Conservation (phyloP, 2,113 vertebrate genomes). For the Illadopsis cleaveri region DNA sequence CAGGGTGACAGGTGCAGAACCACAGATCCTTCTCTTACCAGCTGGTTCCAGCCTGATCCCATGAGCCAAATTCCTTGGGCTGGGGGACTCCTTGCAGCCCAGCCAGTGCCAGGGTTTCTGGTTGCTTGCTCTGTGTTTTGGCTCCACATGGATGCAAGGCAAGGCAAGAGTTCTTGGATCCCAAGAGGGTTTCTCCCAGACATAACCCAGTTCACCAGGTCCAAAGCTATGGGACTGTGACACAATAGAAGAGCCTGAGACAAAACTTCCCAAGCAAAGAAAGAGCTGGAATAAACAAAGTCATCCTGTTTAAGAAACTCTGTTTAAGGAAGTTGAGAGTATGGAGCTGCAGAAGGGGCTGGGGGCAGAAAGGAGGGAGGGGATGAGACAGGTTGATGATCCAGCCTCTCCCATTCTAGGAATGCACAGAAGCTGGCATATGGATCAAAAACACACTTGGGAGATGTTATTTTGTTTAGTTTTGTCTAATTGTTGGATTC, state of each 20-base stretch:
- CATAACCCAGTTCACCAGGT: not conserved
- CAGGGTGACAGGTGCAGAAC: not conserved
- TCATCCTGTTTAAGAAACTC: not conserved
- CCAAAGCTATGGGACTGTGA: not conserved
- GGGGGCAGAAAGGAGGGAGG: not conserved
- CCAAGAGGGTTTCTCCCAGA: not conserved
- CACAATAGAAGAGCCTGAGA: not conserved
- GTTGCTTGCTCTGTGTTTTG: not conserved
- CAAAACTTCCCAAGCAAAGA: not conserved
- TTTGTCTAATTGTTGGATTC: not conserved
- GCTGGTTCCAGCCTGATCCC: not conserved
- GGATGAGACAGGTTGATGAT: not conserved
- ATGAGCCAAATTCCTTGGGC: rapidly evolving
- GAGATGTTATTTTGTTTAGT: not conserved
- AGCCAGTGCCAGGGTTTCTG: not conserved
- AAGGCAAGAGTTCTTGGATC: not conserved
- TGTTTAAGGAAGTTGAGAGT: not conserved
- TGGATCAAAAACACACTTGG: not conserved
- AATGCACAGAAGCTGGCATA: not conserved
- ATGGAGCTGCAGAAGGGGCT: not conserved
- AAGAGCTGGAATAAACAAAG: not conserved
- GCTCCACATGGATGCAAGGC: not conserved
- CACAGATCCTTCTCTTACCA: not conserved
- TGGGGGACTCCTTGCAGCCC: not conserved
- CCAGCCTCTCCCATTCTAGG: not conserved